These are phyloP conservation scores for Nipponacmea schrenckii DNA, from an alignment of 2,888 invertebrate genomes.

Conservation along the genomic window DNA sequence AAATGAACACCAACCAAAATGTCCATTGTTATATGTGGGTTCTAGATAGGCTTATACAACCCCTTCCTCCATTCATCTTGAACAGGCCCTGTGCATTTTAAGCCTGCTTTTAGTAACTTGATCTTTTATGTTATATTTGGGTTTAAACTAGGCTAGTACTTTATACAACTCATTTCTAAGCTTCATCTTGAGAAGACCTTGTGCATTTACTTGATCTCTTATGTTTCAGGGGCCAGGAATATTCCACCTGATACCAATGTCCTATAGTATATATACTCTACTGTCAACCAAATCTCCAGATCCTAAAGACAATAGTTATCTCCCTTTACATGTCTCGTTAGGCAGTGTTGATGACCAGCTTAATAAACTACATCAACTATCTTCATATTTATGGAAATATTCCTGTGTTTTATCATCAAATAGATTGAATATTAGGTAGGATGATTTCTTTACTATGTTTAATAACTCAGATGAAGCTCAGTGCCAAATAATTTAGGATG, in stretches of 20 bases:
- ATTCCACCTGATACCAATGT: slow-evolving; percentile 30
- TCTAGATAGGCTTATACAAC: no score
- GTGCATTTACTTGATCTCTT: neutral
- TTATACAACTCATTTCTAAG: no score
- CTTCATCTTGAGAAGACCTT: no score
- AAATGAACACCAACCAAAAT: no score
- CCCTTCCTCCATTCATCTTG: no score
- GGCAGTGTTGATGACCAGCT: slow-evolving; percentile 30
- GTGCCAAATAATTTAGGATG: no score
- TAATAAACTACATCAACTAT: slow-evolving; percentile 33
- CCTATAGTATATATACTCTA: slow-evolving; percentile 31
- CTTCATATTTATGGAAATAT: slow-evolving; percentile 50
- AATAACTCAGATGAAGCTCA: no score
- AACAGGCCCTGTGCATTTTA: no score
- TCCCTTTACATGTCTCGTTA: slow-evolving; percentile 37
- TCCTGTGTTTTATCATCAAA: slow-evolving; percentile 30
- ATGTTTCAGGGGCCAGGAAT: slow-evolving; percentile 35
- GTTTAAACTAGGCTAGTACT: no score
- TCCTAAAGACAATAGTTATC: slow-evolving; percentile 22
- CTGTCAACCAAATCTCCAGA: slow-evolving; percentile 32
- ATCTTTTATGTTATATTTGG: no score
- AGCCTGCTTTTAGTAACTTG: no score
- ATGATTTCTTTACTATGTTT: neutral
- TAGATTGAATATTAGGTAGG: slow-evolving; percentile 31
- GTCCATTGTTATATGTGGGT: no score